Conservation (phyloP, 1,140 invertebrate species). For the Tetraneura akinire region DNA sequence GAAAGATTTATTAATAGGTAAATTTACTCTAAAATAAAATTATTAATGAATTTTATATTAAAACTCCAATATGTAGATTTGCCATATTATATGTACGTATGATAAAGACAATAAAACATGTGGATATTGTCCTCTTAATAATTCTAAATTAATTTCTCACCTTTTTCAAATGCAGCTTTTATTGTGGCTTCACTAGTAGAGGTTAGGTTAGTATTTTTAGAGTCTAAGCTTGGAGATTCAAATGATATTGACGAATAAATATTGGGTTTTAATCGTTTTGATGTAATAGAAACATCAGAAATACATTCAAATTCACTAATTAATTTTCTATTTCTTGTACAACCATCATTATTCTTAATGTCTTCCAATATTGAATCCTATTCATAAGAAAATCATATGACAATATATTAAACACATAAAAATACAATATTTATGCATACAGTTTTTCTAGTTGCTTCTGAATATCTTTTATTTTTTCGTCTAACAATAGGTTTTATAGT, state of each 20-base stretch:
- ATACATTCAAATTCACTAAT: constrained; percentile 26
- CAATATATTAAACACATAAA: not conserved
- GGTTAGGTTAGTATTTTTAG: constrained; percentile 59
- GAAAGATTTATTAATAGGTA: too few species aligned
- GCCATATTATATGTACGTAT: too few species aligned
- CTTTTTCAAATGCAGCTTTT: constrained; percentile 66
- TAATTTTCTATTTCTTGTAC: constrained; percentile 36
- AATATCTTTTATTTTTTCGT: constrained; percentile 2
- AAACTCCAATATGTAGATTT: too few species aligned
- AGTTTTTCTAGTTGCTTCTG: constrained; percentile 15
- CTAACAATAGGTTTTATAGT: constrained; percentile 33
- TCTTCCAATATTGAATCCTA: constrained; percentile 26
- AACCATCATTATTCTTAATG: not conserved
- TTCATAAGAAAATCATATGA: not conserved
- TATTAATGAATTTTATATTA: too few species aligned
- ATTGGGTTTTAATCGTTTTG: constrained; percentile 16
- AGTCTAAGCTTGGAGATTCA: constrained; percentile 6
- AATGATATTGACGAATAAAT: constrained; percentile 39
- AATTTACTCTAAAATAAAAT: too few species aligned
- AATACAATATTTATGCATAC: not conserved
- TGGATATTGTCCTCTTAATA: too few species aligned
- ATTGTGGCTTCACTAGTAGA: constrained; percentile 67
- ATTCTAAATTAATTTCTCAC: constrained; percentile 53
- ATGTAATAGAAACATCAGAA: not conserved
- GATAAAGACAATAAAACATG: too few species aligned